Evolutionary conservation across 2,888 invertebrate species (phyloP).

Genomic region (Harpalus rufipes): DNA sequence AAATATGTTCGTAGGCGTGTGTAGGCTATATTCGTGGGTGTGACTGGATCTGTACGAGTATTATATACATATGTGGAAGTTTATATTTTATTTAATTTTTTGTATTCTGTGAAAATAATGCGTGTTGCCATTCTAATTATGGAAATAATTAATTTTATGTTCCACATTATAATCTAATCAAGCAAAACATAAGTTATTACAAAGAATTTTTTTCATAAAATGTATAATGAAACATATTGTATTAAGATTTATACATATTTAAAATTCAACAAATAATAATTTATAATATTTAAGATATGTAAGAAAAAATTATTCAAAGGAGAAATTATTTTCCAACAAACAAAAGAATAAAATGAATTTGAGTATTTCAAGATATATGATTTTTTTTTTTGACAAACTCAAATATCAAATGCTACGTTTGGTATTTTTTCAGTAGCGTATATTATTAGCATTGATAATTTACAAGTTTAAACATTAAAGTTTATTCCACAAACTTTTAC

Average conservation of each 20-base stretch:
- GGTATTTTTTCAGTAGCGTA: too few relatives aligned
- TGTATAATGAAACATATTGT: not conserved
- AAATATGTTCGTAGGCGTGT: too few relatives aligned
- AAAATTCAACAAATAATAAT: not conserved
- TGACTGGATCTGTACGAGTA: not conserved
- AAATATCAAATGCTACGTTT: too few relatives aligned
- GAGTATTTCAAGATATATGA: too few relatives aligned
- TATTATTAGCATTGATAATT: too few relatives aligned
- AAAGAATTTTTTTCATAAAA: not conserved
- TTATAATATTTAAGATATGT: not conserved
- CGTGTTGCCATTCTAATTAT: not conserved
- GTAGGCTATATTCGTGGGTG: not conserved
- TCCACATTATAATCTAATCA: constrained; percentile 12
- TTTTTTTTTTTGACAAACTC: too few relatives aligned
- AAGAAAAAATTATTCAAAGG: not conserved
- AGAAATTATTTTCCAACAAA: not conserved
- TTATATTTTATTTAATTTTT: not conserved
- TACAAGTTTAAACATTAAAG: too few relatives aligned
- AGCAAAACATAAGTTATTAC: constrained; percentile 9
- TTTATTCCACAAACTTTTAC: too few relatives aligned
- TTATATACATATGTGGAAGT: not conserved
- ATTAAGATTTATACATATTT: constrained; percentile 9
- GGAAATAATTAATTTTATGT: constrained; percentile 13
- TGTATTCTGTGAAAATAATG: not conserved
- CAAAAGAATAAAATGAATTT: too few relatives aligned